Evolutionary conservation across 1,140 invertebrate genomes (phyloP).

Genomic region (Cotesia chilonis): DNA sequence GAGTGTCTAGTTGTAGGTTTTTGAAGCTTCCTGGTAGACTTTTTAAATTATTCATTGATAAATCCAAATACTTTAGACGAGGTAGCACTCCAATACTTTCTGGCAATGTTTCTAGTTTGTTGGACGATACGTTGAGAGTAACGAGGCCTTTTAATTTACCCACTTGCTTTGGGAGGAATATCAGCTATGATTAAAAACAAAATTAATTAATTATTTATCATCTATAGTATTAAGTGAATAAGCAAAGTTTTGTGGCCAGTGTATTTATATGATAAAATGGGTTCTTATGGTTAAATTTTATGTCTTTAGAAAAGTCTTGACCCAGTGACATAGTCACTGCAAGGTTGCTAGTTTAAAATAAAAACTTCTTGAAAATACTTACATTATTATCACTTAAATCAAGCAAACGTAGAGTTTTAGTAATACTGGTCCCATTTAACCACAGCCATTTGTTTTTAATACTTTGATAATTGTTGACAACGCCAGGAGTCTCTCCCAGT

Average conservation of each 20-base stretch:
- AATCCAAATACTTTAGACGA: slow-evolving; percentile 60
- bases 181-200: slow-evolving; percentile 45
- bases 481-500: slow-evolving; percentile 64
- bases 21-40: slow-evolving; percentile 66
- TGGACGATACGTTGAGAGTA: slow-evolving; percentile 67
- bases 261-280: too few species aligned
- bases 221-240: too few species aligned
- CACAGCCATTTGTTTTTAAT: slow-evolving; percentile 70
- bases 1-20: slow-evolving; percentile 63
- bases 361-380: slow-evolving; percentile 42
- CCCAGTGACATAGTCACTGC: too few species aligned
- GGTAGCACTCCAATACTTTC: slow-evolving; percentile 59
- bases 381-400: slow-evolving; percentile 73
- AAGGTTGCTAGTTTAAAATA: background rate
- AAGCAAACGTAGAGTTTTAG: slow-evolving; percentile 66
- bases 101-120: slow-evolving; percentile 61
- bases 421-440: slow-evolving; percentile 68
- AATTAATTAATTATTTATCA: slow-evolving; percentile 20
- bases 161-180: slow-evolving; percentile 69
- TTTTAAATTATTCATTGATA: slow-evolving; percentile 67
- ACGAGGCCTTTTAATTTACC: slow-evolving; percentile 69
- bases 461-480: background rate
- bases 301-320: background rate
- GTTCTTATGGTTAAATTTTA: slow-evolving; percentile 17
- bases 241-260: too few species aligned